phyloP scores from a whole-genome alignment of 2,888 invertebrate species.

The Yponomeuta malinellus region DNA sequence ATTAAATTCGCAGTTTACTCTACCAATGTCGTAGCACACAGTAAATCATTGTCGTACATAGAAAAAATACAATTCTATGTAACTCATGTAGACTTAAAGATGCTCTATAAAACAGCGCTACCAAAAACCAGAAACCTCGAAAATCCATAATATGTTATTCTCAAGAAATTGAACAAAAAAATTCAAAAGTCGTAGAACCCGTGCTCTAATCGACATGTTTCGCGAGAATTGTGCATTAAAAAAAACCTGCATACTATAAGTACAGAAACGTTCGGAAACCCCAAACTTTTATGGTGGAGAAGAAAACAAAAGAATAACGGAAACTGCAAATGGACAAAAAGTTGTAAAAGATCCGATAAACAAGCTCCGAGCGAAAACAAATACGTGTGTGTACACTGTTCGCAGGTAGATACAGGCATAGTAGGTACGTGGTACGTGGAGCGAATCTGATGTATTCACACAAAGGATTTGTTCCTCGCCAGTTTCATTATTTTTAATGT shows the following conservation, averaged over 20 bases:
- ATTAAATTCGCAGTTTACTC: too few relatives aligned
- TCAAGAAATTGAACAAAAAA: too few relatives aligned
- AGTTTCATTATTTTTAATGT: background rate
- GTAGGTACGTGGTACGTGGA: background rate
- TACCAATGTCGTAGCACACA: too few relatives aligned
- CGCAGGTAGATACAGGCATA: background rate
- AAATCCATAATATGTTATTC: too few relatives aligned
- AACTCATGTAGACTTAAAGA: too few relatives aligned
- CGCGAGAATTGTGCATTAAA: too few relatives aligned
- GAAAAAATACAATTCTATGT: too few relatives aligned
- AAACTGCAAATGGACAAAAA: background rate
- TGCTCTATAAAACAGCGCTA: too few relatives aligned
- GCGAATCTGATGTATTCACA: background rate
- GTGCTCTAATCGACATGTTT: too few relatives aligned
- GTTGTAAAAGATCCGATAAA: constrained; percentile 1
- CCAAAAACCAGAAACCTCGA: too few relatives aligned
- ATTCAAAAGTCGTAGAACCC: too few relatives aligned
- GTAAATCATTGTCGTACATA: too few relatives aligned
- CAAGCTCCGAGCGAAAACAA: constrained; percentile 1
- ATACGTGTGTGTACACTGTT: background rate
- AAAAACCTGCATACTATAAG: background rate
- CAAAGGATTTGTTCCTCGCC: background rate
- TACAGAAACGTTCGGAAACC: background rate
- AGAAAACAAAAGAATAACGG: background rate
- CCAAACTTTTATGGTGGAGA: background rate